phyloP scores from a whole-genome alignment of 2,113 vertebrate genomes.

The Campylomormyrus numenius region DNA sequence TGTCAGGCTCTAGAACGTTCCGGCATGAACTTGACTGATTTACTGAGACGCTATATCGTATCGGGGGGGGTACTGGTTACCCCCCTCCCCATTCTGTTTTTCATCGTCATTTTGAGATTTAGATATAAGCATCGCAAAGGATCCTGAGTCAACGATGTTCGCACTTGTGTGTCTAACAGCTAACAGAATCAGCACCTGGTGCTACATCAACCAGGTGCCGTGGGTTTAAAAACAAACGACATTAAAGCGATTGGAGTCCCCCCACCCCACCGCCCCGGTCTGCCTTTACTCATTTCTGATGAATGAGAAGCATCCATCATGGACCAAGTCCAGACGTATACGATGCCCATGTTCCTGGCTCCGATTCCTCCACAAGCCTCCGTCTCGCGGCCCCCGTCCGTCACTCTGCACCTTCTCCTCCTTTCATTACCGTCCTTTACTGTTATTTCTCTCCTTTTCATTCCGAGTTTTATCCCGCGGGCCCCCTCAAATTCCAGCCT shows the following conservation, averaged over 20 bases:
- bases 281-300: background rate
- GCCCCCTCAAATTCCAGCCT: background rate
- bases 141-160: background rate
- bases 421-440: background rate
- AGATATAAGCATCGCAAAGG: background rate
- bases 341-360: background rate
- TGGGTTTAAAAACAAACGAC: background rate
- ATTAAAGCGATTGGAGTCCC: background rate
- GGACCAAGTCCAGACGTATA: background rate
- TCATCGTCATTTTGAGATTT: background rate
- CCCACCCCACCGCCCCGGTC: background rate
- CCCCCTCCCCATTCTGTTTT: background rate
- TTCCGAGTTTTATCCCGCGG: background rate
- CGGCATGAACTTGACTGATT: slow-evolving; percentile 2
- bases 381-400: background rate
- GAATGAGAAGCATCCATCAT: background rate
- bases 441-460: background rate
- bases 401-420: background rate
- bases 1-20: background rate
- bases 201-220: background rate
- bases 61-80: background rate
- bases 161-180: background rate
- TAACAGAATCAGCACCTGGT: background rate
- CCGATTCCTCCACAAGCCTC: background rate
- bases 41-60: background rate